Evolutionary conservation across 2,888 invertebrate genomes (phyloP), one percentile per base, ranked within the genome.

Genomic region (Tridacna crocea): DNA sequence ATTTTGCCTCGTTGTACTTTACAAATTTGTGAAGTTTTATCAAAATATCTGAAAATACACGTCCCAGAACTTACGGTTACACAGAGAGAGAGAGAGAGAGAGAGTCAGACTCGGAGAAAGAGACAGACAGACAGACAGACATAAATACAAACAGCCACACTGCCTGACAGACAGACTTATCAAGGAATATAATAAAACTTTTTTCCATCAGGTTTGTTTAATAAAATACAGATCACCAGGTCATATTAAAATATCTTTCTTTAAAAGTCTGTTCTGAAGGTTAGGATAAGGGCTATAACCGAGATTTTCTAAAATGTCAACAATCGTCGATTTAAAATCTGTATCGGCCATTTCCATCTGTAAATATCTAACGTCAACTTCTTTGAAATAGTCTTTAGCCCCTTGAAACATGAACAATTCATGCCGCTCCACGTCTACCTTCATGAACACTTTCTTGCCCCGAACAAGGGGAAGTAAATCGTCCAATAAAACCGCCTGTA

Each of bases 281-380:
- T 63, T 27, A 6, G 13, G 2, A 63, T 26, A 63, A 13, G 63
- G 63, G 11, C 3, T 27, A 63, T 63, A 63, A 4, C 63, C 63
- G 15, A 63, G 27, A 24, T 6, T 24, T 63, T 63, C 63, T 26
- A 63, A 26, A 24, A 63, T 63, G 26, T 63, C 63, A 27, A 63
- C 63, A 13, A 63, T 26, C 11, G 63, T 22, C 26, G 27, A 26
- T 22, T 63, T 63, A 26, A 27, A 27, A 19, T 26, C 63, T 27
- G 63, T 63, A 26, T 63, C 26, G 2, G 63, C 63, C 63, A 63
- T 63, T 66, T 66, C 66, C 66, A 66, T 66, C 46, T 66, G 66
- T 36, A 66, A 13, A n/a, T 36, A 36, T n/a, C 46, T 15, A n/a
- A 66, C 66, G n/a, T 66, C 66, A 17, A 66, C 46, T 15, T 36